A percentile compares a stretch with the other conserved stretches of the same genome.
Conservation (phyloP, 2,888 invertebrate genomes). For the Morpho achilles region DNA sequence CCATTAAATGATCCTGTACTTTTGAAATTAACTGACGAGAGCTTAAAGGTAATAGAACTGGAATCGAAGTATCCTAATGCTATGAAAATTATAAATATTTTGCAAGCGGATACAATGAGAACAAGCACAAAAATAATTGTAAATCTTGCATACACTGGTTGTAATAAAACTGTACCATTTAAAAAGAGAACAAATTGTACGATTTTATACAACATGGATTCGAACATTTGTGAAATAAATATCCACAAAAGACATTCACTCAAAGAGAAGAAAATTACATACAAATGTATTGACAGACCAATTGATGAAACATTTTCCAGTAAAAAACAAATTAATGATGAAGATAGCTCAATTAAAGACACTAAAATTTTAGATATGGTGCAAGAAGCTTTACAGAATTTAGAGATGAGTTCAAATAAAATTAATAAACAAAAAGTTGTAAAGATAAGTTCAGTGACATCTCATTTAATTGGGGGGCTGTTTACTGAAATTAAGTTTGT, state of each 20-base stretch:
- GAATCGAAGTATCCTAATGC: conserved; percentile 42
- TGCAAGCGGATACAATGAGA: conserved; percentile 46
- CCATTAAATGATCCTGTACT: conserved; percentile 48
- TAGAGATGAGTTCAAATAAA: conserved; percentile 54
- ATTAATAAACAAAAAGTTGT: conserved; percentile 55
- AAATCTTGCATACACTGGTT: conserved; percentile 47
- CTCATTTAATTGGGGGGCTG: conserved; percentile 75
- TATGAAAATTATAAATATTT: conserved; percentile 44
- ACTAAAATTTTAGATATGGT: conserved; percentile 46
- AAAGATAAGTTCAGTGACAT: conserved; percentile 60
- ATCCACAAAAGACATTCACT: conserved; percentile 45
- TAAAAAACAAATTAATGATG: conserved; percentile 23
- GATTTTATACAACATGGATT: conserved; percentile 40
- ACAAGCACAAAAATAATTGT: conserved; percentile 49
- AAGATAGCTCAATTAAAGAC: conserved; percentile 36
- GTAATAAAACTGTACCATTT: conserved; percentile 42
- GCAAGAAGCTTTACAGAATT: conserved; percentile 53
- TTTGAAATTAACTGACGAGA: conserved; percentile 37
- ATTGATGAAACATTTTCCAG: conserved; percentile 42
- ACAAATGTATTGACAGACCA: conserved; percentile 47
- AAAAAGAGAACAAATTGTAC: conserved; percentile 44
- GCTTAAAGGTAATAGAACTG: conserved; percentile 50
- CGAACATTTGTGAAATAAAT: conserved; percentile 52
- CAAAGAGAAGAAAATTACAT: conserved; percentile 46
- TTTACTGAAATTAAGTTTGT: conserved; percentile 79